Percentiles rank a stretch among this genome's conserved stretches.
These are phyloP conservation scores for Drosophila takahashii DNA, from an alignment of 1,140 invertebrate genomes.

Conservation along the genomic window DNA sequence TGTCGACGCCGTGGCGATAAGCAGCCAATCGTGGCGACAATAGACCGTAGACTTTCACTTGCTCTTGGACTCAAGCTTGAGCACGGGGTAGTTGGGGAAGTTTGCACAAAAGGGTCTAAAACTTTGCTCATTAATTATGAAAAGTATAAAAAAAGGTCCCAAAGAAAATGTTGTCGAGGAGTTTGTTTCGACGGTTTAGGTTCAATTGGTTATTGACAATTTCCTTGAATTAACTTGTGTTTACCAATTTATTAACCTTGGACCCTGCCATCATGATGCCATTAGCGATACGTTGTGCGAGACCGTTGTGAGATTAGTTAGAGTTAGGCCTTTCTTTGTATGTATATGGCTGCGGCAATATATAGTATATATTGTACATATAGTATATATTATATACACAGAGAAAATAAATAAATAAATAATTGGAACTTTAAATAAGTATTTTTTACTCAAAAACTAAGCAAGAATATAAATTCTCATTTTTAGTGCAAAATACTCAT, in stretches of 20 bases:
- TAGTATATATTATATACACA: too few relatives aligned
- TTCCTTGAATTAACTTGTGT: constrained; percentile 63
- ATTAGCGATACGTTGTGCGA: constrained; percentile 51
- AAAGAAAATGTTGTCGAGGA: constrained; percentile 55
- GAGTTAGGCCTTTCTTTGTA: not conserved
- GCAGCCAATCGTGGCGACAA: constrained; percentile 56
- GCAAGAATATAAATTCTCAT: too few relatives aligned
- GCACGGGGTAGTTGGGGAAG: constrained; percentile 32
- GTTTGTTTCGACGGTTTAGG: constrained; percentile 22
- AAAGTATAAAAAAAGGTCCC: constrained; percentile 33
- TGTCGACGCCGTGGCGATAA: constrained; percentile 60
- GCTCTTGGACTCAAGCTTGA: constrained; percentile 4
- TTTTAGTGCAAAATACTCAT: too few relatives aligned
- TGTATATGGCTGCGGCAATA: too few relatives aligned
- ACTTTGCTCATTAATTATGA: constrained; percentile 77
- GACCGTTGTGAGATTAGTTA: not conserved
- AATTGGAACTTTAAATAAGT: too few relatives aligned
- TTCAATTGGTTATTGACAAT: constrained; percentile 64
- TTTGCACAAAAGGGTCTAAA: constrained; percentile 65
- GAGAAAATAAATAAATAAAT: too few relatives aligned
- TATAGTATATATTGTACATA: too few relatives aligned
- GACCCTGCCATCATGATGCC: constrained; percentile 34
- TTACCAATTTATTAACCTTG: constrained; percentile 66
- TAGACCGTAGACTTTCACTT: constrained; percentile 17
- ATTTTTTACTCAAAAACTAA: too few relatives aligned